These are phyloP conservation scores for Halyomorpha halys DNA, from an alignment of 1,140 invertebrate species.

Conservation along the genomic window DNA sequence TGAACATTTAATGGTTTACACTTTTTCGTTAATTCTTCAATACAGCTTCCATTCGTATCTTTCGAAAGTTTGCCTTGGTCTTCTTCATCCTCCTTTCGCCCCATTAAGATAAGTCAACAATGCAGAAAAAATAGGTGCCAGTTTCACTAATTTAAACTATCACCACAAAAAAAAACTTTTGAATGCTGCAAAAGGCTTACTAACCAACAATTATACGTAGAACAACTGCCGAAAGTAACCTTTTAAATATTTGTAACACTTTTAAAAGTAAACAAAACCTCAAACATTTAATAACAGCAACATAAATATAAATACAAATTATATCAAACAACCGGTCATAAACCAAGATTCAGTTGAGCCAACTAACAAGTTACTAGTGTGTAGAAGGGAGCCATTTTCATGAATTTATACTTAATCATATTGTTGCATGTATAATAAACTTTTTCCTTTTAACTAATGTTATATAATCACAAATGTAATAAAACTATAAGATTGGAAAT, in stretches of 20 bases:
- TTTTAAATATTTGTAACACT: background rate
- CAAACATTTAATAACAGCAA: background rate
- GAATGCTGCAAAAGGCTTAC: too few relatives aligned
- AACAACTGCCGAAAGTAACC: background rate
- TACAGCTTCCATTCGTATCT: background rate
- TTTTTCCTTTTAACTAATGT: too few relatives aligned
- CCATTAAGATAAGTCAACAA: background rate
- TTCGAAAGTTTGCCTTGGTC: background rate
- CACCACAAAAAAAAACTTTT: background rate
- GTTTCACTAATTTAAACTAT: background rate
- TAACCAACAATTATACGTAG: background rate
- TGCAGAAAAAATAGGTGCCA: background rate
- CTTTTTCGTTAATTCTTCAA: background rate
- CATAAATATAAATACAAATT: background rate
- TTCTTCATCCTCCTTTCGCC: background rate
- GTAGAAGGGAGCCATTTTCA: too few relatives aligned
- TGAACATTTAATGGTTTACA: slow-evolving; percentile 1
- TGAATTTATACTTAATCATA: too few relatives aligned
- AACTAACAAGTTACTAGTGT: too few relatives aligned
- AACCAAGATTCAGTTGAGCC: too few relatives aligned
- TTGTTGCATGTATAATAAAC: too few relatives aligned
- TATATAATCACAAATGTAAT: too few relatives aligned
- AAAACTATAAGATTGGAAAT: too few relatives aligned
- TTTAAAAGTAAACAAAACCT: background rate
- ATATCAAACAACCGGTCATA: background rate